These are phyloP conservation scores for Zaprionus taronus DNA, from an alignment of 1,140 invertebrate species.

Conservation along the genomic window DNA sequence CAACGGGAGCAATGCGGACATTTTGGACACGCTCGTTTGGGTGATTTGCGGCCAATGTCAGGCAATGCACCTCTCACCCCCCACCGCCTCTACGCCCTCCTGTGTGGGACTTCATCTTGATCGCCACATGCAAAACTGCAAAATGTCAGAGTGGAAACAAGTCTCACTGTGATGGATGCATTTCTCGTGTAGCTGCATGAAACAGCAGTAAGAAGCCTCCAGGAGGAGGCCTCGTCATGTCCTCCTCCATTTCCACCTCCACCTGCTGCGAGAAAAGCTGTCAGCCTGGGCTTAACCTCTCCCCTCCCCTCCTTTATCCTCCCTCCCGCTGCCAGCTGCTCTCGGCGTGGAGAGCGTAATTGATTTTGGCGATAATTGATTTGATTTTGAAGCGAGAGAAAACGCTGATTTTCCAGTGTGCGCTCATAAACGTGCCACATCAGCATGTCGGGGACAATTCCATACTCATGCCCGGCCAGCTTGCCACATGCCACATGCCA, in stretches of 20 bases:
- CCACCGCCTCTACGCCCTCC: neutral
- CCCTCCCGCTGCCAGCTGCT: neutral
- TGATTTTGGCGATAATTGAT: constrained; percentile 75
- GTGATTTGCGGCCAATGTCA: constrained; percentile 47
- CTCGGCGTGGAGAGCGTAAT: constrained; percentile 54
- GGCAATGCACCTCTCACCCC: neutral
- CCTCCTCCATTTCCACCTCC: neutral
- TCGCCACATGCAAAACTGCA: constrained; percentile 50
- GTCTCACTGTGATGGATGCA: constrained; percentile 54
- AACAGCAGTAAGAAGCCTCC: neutral
- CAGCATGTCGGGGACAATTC: constrained; percentile 51
- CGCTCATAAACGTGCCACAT: constrained; percentile 66
- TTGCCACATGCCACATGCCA: constrained; percentile 14
- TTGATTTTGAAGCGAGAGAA: constrained; percentile 64
- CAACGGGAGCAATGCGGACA: constrained; percentile 15
- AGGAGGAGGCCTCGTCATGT: neutral
- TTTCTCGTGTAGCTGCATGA: constrained; percentile 42
- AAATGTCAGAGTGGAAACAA: constrained; percentile 54
- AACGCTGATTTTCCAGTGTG: constrained; percentile 71
- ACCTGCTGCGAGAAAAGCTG: constrained; percentile 34
- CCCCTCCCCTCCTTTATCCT: neutral
- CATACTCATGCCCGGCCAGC: constrained; percentile 10
- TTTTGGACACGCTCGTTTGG: constrained; percentile 53
- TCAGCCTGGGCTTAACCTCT: constrained; percentile 4
- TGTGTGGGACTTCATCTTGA: constrained; percentile 21